Percentiles rank a stretch among this genome's conserved stretches.
Conservation (phyloP, 30 jellyfish, hydroid and myxozoan species). For the Clytia hemisphaerica region DNA sequence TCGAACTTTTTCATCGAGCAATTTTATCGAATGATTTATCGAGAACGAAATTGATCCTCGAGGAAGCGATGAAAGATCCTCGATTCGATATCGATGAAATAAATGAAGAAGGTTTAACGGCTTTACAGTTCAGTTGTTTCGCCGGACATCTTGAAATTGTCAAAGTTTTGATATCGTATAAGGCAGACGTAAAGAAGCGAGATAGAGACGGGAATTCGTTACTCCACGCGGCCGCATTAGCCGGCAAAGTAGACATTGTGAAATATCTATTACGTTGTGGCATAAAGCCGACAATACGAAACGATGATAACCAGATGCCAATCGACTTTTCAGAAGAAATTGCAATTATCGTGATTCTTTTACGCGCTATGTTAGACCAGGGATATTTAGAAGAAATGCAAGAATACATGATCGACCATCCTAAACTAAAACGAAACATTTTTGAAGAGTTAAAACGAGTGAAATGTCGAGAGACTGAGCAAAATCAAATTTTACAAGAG, state of each 20-base stretch:
- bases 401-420: constrained; percentile 57
- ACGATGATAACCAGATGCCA: constrained; percentile 61
- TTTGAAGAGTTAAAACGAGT: constrained; percentile 61
- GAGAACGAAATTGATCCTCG: constrained; percentile 76
- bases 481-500: constrained; percentile 21
- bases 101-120: constrained; percentile 91
- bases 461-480: constrained; percentile 26
- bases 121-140: constrained; percentile 87
- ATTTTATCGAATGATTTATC: constrained; percentile 63
- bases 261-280: constrained; percentile 60
- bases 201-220: constrained; percentile 93
- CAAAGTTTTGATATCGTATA: constrained; percentile 45
- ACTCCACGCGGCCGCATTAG: constrained; percentile 84
- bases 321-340: constrained; percentile 69
- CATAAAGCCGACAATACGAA: constrained; percentile 28
- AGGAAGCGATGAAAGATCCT: constrained; percentile 79
- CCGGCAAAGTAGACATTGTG: constrained; percentile 62
- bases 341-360: constrained; percentile 48
- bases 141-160: constrained; percentile 89
- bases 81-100: constrained; percentile 76
- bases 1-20: constrained; percentile 91
- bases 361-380: constrained; percentile 66
- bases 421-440: constrained; percentile 66
- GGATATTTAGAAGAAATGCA: constrained; percentile 73
- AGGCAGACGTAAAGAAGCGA: constrained; percentile 67